Evolutionary conservation across 53 echinoderm and acorn worm species (phyloP).

Genomic region (Temnopleurus reevesii): DNA sequence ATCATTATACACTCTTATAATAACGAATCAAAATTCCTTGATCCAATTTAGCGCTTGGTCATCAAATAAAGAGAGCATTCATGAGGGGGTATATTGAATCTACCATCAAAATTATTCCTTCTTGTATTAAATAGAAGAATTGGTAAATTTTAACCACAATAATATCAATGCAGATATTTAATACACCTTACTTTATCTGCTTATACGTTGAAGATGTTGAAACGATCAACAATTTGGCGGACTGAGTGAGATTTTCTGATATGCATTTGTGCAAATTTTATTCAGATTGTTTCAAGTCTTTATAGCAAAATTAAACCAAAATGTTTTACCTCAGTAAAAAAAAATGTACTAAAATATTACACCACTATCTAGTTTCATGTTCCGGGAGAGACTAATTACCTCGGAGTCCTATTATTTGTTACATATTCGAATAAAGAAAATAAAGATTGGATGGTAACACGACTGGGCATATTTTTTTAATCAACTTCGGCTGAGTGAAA

Average conservation of each 20-base stretch:
- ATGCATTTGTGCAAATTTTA: no score
- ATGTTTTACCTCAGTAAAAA: no score
- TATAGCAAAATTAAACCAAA: neutral
- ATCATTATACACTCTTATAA: neutral
- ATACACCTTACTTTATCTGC: neutral
- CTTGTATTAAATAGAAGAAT: neutral
- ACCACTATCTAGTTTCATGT: no score
- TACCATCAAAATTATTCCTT: neutral
- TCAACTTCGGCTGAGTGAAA: no score
- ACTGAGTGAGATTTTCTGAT: no score
- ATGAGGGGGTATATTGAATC: neutral
- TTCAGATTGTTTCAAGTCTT: neutral
- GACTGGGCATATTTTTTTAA: neutral
- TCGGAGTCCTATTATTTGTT: neutral
- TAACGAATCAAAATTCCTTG: constrained; percentile 8
- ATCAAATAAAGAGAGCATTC: neutral
- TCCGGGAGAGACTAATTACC: neutral
- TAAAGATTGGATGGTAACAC: neutral
- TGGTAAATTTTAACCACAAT: neutral
- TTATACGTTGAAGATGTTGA: no score
- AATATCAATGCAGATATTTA: neutral
- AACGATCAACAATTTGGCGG: no score
- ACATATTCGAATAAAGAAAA: neutral
- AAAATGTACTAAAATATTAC: no score
- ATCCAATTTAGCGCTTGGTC: neutral